Percentiles rank a stretch among this genome's conserved stretches.
Conservation (phyloP, 2,113 vertebrate species). For the Microcebus ravelobensis region DNA sequence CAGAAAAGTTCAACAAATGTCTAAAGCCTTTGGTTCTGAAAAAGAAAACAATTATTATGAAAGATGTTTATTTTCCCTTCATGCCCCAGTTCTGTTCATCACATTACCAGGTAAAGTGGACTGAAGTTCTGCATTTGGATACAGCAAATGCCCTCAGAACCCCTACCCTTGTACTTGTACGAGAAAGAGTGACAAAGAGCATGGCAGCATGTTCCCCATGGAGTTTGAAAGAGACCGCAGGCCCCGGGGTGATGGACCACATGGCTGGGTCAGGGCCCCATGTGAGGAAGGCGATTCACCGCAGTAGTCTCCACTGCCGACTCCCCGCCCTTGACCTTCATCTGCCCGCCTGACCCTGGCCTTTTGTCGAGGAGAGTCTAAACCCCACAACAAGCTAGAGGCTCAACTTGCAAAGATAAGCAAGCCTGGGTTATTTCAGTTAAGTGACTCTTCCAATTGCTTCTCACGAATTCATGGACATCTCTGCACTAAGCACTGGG, state of each 20-base stretch:
- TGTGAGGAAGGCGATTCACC: background rate
- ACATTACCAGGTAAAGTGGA: background rate
- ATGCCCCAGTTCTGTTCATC: background rate
- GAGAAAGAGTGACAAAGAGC: background rate
- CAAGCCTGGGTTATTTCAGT: background rate
- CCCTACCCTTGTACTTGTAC: background rate
- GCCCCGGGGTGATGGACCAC: background rate
- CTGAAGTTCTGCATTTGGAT: background rate
- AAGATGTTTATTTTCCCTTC: background rate
- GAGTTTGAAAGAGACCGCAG: background rate
- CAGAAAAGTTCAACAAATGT: slow-evolving; percentile 9
- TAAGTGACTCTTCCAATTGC: background rate
- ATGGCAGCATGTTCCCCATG: accelerated
- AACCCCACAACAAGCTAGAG: background rate
- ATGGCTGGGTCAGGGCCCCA: background rate
- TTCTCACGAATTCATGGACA: background rate
- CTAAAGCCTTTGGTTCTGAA: slow-evolving; percentile 33
- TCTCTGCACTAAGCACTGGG: background rate
- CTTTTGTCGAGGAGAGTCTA: background rate
- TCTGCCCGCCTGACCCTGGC: background rate
- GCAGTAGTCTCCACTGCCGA: background rate
- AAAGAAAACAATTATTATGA: background rate
- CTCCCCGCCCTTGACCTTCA: background rate
- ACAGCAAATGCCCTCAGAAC: background rate
- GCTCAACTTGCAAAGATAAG: background rate